These are phyloP conservation scores for Hylomyscus alleni DNA, from an alignment of 2,797 vertebrate species.

Conservation along the genomic window DNA sequence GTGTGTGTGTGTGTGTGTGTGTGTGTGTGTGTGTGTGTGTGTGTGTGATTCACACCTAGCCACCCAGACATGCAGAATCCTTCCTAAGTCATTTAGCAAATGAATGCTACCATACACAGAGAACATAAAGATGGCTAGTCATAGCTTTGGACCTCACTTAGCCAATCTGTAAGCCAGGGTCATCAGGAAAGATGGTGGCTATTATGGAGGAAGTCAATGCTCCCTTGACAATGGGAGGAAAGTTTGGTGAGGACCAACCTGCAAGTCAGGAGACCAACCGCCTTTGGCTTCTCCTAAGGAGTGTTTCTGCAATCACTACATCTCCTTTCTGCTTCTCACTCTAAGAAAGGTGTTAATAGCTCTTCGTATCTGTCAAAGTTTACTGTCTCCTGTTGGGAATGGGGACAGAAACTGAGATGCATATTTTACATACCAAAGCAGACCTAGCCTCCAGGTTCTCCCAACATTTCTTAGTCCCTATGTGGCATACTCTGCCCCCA, in stretches of 20 bases:
- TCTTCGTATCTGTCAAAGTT: not conserved
- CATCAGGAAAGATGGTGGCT: not conserved
- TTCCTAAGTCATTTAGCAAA: conserved; percentile 50
- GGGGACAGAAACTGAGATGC: not conserved
- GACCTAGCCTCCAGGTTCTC: not conserved
- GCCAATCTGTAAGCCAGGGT: not conserved
- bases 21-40: not conserved
- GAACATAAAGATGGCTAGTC: not conserved
- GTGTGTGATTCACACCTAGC: not conserved
- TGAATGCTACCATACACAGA: conserved; percentile 34
- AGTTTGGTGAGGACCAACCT: not conserved
- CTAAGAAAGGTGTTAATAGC: not conserved
- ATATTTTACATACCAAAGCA: not conserved
- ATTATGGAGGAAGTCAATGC: no score
- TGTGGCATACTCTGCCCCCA: no score
- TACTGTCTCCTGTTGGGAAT: not conserved
- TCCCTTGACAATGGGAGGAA: not conserved
- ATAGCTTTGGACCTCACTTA: not conserved
- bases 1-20: no score
- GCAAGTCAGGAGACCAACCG: not conserved
- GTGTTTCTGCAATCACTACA: not conserved
- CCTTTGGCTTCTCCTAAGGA: conserved; percentile 29
- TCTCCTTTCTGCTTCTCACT: not conserved
- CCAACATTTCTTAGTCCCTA: not conserved
- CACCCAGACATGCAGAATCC: not conserved